These are phyloP conservation scores for Leptopilina boulardi DNA, from an alignment of 1,140 invertebrate genomes.

Conservation along the genomic window DNA sequence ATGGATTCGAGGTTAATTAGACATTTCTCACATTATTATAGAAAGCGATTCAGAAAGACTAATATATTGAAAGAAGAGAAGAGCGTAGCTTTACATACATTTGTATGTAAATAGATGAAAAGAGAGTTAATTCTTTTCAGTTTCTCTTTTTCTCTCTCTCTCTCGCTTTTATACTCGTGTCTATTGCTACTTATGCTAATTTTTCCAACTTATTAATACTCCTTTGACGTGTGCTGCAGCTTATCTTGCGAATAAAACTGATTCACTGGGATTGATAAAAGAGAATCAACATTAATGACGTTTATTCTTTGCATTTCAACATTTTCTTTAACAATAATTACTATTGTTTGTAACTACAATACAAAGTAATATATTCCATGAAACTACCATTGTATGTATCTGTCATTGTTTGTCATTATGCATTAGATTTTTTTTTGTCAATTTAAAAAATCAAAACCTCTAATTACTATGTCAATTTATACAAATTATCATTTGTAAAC, in stretches of 20 bases:
- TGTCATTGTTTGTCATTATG: too few species aligned
- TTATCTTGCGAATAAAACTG: not conserved
- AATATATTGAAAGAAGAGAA: not conserved
- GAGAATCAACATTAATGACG: not conserved
- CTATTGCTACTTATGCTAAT: constrained; percentile 12
- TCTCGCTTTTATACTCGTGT: constrained; percentile 2
- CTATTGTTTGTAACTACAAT: too few species aligned
- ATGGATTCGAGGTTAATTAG: not conserved
- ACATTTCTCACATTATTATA: not conserved
- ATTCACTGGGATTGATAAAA: not conserved
- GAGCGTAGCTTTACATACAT: not conserved
- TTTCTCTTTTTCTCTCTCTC: not conserved
- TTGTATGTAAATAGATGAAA: constrained; percentile 10
- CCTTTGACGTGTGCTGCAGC: not conserved
- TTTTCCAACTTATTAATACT: not conserved
- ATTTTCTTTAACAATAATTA: too few species aligned
- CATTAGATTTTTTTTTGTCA: too few species aligned
- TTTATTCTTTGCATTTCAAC: constrained; percentile 2
- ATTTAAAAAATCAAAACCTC: too few species aligned
- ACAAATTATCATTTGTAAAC: too few species aligned
- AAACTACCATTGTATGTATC: too few species aligned
- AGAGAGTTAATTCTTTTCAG: constrained; percentile 8
- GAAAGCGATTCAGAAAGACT: constrained; percentile 5
- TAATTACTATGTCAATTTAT: too few species aligned
- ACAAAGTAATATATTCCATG: too few species aligned